A percentile compares a stretch with the other conserved stretches of the same genome.
These are phyloP conservation scores for Nemotelus pantherinus DNA, from an alignment of 2,888 invertebrate genomes.

Conservation along the genomic window DNA sequence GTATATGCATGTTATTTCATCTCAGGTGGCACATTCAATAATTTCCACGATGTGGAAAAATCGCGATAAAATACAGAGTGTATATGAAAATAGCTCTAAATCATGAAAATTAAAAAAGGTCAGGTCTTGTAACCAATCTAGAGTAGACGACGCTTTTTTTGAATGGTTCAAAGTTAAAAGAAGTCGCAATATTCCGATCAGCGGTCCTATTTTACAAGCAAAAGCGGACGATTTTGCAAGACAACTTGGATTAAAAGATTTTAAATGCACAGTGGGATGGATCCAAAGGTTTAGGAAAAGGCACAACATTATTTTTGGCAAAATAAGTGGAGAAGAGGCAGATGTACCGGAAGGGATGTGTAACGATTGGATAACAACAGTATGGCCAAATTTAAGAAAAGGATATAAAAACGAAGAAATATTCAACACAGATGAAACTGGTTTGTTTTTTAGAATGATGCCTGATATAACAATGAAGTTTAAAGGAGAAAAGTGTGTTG, in stretches of 20 bases:
- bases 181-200: constrained; percentile 28
- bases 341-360: constrained; percentile 51
- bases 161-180: constrained; percentile 43
- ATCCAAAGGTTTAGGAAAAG: constrained; percentile 43
- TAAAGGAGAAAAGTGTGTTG: constrained; percentile 55
- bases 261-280: constrained; percentile 33
- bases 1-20: no score
- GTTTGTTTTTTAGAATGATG: no score
- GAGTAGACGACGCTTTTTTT: constrained; percentile 25
- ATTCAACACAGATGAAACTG: constrained; percentile 57
- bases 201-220: constrained; percentile 44
- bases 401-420: constrained; percentile 53
- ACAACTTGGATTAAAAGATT: constrained; percentile 31
- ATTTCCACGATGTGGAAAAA: no score
- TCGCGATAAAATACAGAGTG: no score
- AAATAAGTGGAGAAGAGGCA: constrained; percentile 55
- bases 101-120: no score
- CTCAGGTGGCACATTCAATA: no score
- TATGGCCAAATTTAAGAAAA: constrained; percentile 54
- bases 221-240: constrained; percentile 39
- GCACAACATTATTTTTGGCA: constrained; percentile 54
- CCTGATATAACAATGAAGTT: constrained; percentile 55
- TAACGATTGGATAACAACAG: constrained; percentile 52
- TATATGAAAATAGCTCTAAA: no score
- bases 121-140: no score